A percentile compares a stretch with the other conserved stretches of the same genome.
phyloP scores from a whole-genome alignment of 2,113 vertebrate genomes.

The Myotis yumanensis region DNA sequence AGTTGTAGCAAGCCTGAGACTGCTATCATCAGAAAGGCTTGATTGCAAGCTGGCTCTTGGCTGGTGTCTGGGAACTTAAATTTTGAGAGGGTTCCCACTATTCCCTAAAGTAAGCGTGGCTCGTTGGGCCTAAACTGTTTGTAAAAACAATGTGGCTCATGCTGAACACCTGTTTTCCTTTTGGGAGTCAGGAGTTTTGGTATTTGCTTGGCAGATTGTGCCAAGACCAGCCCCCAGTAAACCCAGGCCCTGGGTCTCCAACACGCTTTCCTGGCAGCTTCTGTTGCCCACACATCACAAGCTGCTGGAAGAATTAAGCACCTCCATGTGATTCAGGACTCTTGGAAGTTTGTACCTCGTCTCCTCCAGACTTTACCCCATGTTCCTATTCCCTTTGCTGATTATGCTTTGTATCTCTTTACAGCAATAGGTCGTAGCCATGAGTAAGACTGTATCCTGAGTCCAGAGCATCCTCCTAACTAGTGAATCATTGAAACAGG shows the following conservation, averaged over 20 bases:
- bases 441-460: not conserved
- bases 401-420: not conserved
- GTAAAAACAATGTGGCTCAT: not conserved
- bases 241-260: not conserved
- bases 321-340: not conserved
- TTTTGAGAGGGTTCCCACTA: not conserved
- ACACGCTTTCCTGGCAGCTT: too few species aligned
- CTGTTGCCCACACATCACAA: rapidly evolving
- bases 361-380: not conserved
- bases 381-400: not conserved
- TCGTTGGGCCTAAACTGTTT: not conserved
- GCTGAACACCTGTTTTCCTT: not conserved
- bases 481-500: not conserved
- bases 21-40: not conserved
- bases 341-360: not conserved
- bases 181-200: not conserved
- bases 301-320: not conserved
- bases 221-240: not conserved
- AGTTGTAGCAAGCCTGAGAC: not conserved
- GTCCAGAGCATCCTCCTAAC: not conserved
- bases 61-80: not conserved
- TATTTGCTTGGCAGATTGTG: not conserved
- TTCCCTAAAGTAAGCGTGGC: not conserved
- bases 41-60: not conserved
- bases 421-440: not conserved